These are phyloP conservation scores for Apogon hyalosoma DNA, from an alignment of 2,797 vertebrate species.

Conservation along the genomic window DNA sequence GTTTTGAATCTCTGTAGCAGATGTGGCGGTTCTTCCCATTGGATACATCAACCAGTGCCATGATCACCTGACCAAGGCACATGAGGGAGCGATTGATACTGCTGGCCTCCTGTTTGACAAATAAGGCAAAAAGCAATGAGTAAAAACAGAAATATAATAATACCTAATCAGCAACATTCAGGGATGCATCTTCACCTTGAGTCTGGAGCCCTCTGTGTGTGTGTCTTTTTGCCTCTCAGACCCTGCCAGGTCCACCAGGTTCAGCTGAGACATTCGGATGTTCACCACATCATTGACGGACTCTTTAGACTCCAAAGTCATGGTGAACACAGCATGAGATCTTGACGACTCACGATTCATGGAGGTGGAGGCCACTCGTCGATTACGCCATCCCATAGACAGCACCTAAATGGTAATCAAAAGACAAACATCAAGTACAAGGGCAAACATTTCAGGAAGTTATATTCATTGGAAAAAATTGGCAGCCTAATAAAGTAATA, in stretches of 20 bases:
- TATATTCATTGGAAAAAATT: too few relatives aligned
- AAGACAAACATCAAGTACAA: constrained; percentile 1
- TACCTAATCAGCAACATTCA: neutral
- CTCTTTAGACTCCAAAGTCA: constrained; percentile 95
- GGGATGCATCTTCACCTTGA: constrained; percentile 85
- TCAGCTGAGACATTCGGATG: constrained; percentile 93
- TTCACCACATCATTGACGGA: constrained; percentile 90
- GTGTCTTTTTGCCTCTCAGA: constrained; percentile 96
- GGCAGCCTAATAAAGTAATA: too few relatives aligned
- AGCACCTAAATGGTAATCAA: constrained; percentile 82
- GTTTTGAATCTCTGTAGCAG: constrained; percentile 96
- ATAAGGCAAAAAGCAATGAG: constrained; percentile 14
- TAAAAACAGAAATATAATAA: neutral
- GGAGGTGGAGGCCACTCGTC: constrained; percentile 94
- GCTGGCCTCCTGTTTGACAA: constrained; percentile 89
- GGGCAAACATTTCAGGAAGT: too few relatives aligned
- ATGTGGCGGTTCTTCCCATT: constrained; percentile 94
- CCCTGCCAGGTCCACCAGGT: constrained; percentile 95
- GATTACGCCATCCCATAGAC: constrained; percentile 94
- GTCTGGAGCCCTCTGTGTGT: constrained; percentile 90
- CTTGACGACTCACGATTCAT: constrained; percentile 98
- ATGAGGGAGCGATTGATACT: constrained; percentile 96
- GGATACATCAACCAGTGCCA: constrained; percentile 93
- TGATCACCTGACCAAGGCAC: constrained; percentile 96
- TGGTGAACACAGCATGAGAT: constrained; percentile 95